A percentile compares a stretch with the other conserved stretches of the same genome.
phyloP scores from a whole-genome alignment of 2,888 invertebrate species.

The Sericinus montela region DNA sequence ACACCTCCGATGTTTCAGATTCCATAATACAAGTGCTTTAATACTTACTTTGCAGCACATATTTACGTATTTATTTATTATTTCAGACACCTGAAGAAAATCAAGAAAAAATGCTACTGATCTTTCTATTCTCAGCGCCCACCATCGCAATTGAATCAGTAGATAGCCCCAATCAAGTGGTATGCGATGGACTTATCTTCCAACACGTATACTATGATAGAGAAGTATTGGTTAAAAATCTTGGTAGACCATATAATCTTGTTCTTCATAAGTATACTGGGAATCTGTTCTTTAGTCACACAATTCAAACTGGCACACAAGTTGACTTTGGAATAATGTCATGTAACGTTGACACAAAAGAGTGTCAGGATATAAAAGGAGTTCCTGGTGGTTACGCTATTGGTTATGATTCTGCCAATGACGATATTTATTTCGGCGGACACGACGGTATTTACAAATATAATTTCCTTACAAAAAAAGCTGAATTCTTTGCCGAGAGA shows the following conservation, averaged over 20 bases:
- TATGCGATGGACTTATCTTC: constrained; percentile 55
- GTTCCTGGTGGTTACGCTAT: constrained; percentile 60
- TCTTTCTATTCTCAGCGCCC: neutral
- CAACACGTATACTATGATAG: constrained; percentile 52
- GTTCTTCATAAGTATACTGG: constrained; percentile 57
- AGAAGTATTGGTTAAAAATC: constrained; percentile 38
- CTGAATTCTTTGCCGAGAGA: constrained; percentile 57
- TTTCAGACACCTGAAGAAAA: neutral
- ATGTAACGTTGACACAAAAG: constrained; percentile 42
- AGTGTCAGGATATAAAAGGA: constrained; percentile 39
- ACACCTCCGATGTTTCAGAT: no score
- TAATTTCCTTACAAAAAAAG: constrained; percentile 50
- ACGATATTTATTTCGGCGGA: constrained; percentile 65
- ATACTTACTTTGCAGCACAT: no score
- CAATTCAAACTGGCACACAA: constrained; percentile 40
- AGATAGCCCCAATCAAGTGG: constrained; percentile 23
- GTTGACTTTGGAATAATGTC: constrained; percentile 53
- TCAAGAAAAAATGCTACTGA: constrained; percentile 3
- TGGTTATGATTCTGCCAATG: constrained; percentile 56
- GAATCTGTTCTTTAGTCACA: constrained; percentile 60
- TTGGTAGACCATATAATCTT: constrained; percentile 54
- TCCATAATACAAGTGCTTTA: no score
- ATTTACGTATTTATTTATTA: no score
- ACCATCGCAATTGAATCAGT: neutral
- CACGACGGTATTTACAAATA: constrained; percentile 68